phyloP scores from a whole-genome alignment of 2,797 vertebrate genomes.

The Alca torda region DNA sequence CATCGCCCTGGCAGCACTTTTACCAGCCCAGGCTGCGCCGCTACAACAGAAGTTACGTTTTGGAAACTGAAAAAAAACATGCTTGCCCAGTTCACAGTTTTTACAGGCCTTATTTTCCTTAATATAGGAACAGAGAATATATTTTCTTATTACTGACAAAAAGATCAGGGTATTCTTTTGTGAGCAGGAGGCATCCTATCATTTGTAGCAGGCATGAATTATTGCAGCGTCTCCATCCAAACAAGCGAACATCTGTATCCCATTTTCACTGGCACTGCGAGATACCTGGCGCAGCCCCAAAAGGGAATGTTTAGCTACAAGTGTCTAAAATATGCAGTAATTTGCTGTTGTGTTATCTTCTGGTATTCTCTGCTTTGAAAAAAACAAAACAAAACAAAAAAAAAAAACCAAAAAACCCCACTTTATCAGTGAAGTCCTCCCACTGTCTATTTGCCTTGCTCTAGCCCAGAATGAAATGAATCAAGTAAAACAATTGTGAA shows the following conservation, averaged over 20 bases:
- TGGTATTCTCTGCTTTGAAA: slow-evolving; percentile 38
- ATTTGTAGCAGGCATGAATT: slow-evolving; percentile 64
- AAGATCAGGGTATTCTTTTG: background rate
- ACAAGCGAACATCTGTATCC: slow-evolving; percentile 73
- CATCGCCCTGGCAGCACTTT: accelerated
- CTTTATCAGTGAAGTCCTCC: slow-evolving; percentile 51
- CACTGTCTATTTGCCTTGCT: slow-evolving; percentile 40
- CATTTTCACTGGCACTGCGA: slow-evolving; percentile 68
- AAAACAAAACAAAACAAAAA: background rate
- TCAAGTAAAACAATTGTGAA: slow-evolving; percentile 44
- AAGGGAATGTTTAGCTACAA: slow-evolving; percentile 66
- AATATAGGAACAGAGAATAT: background rate
- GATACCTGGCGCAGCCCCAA: slow-evolving; percentile 67
- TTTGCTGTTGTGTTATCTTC: slow-evolving; percentile 63
- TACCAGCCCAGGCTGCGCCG: background rate
- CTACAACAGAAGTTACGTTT: background rate
- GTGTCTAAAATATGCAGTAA: slow-evolving; percentile 65
- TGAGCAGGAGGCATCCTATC: background rate
- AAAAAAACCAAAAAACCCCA: no score
- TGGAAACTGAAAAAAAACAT: background rate
- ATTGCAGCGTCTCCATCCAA: slow-evolving; percentile 65
- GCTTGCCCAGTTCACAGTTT: background rate
- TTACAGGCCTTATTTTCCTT: background rate
- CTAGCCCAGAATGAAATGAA: slow-evolving; percentile 17
- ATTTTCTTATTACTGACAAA: slow-evolving; percentile 30